Base-by-base conservation (phyloP, 2,797 vertebrate species). In the Hephaestus fuliginosus region DNA sequence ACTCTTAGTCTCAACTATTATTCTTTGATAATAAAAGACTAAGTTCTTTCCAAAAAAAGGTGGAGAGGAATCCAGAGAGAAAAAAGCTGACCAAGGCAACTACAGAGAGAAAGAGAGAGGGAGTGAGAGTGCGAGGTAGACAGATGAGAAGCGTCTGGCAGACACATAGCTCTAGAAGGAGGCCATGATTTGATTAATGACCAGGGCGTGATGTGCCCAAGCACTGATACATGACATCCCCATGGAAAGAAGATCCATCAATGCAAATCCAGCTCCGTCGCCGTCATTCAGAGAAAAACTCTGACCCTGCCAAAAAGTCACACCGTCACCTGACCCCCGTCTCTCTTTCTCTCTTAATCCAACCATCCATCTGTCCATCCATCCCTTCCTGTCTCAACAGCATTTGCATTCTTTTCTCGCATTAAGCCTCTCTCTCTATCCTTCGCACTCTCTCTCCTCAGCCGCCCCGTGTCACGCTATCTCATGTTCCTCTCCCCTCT, bases 191-290 rank as follows among this genome's bases (percentile, higher is more conserved):
- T 96, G 95, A 95, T 96, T 95, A 96, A 96, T 95, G 95, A 88
- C 87, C 52, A 43, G 89, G 84, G 91, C 87, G 86, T 91, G 95
- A 95, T 93, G 92, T 79, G 84, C 90, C 91, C 85, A 74, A 84
- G 90, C 92, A 91, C 85, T 91, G 93, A 95, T 92, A 94, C 93
- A 94, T 92, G 93, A 93, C 94, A 91, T 91, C 88, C 78, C 82
- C 89, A 94, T 93, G 93, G 95, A 95, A 95, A 96, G 93, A 94
- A 93, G 93, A 96, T 94, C 94, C 90, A 94, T 95, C 94, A 92
- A 95, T 95, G 95, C 95, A 95, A 96, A 95, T 95, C 82, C 80
- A 70, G 87, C 86, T 77, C 84, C 49, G 78, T 89, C 88, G 85
- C 88, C 78, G 58, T 89, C 91, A 72, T 87, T 83, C 75, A 73